Evolutionary conservation across 1,140 invertebrate genomes (phyloP).

Genomic region (Adelges cooleyi): DNA sequence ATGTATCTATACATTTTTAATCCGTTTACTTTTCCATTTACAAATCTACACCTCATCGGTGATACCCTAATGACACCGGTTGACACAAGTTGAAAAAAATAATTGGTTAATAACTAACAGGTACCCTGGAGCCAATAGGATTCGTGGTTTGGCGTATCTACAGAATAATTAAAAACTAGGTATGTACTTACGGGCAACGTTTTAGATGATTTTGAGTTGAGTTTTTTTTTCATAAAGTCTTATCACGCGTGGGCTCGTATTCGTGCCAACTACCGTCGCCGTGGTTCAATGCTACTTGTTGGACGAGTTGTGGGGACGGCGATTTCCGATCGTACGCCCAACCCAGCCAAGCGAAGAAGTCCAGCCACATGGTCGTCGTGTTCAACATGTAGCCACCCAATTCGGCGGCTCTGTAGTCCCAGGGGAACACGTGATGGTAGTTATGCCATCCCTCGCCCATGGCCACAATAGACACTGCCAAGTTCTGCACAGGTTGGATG

Average conservation of each 20-base stretch:
- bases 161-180: constrained; percentile 26
- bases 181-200: too few relatives aligned
- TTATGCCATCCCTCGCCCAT: constrained; percentile 59
- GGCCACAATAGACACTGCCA: constrained; percentile 33
- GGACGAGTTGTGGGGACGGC: constrained; percentile 51
- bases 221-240: too few relatives aligned
- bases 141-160: too few relatives aligned
- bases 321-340: constrained; percentile 64
- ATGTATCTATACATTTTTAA: too few relatives aligned
- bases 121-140: too few relatives aligned
- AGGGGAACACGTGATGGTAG: constrained; percentile 69
- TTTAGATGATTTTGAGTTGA: too few relatives aligned
- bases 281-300: constrained; percentile 45
- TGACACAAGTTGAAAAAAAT: too few relatives aligned
- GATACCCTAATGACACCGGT: too few relatives aligned
- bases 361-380: constrained; percentile 51
- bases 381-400: constrained; percentile 44
- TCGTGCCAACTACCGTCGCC: constrained; percentile 45
- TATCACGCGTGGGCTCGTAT: too few relatives aligned
- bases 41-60: too few relatives aligned
- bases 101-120: too few relatives aligned
- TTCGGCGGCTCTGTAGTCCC: constrained; percentile 60
- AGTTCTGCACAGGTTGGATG: constrained; percentile 37
- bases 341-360: constrained; percentile 56
- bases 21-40: too few relatives aligned